Conservation (phyloP, 2,113 vertebrate genomes). For the Solenodon paradoxus region DNA sequence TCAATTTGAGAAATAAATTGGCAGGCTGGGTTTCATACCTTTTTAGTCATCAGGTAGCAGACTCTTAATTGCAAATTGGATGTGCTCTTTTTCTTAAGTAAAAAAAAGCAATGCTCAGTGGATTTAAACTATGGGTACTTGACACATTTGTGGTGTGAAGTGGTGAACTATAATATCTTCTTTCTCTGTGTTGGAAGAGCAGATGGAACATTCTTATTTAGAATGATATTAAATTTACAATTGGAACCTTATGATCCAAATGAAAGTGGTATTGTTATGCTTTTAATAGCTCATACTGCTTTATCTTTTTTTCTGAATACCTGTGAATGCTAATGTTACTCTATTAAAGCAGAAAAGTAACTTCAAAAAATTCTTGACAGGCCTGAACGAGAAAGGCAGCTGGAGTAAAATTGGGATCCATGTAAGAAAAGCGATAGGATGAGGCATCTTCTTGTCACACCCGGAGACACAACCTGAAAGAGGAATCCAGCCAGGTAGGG, state of each 20-base stretch:
- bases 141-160: background rate
- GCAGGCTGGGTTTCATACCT: background rate
- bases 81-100: background rate
- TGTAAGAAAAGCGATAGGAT: background rate
- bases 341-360: constrained; percentile 20
- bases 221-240: background rate
- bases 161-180: background rate
- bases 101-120: background rate
- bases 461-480: background rate
- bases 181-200: background rate
- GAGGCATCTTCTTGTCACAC: background rate
- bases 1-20: background rate
- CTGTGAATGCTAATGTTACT: background rate
- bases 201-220: background rate
- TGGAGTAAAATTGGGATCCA: background rate
- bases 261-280: background rate
- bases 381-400: background rate
- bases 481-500: background rate
- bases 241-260: background rate
- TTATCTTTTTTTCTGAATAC: background rate
- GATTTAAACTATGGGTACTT: background rate
- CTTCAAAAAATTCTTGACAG: background rate
- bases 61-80: too few species aligned
- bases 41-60: background rate
- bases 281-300: background rate